phyloP scores from a whole-genome alignment of 2,797 vertebrate genomes.

The Dendrocincla tyrannina region DNA sequence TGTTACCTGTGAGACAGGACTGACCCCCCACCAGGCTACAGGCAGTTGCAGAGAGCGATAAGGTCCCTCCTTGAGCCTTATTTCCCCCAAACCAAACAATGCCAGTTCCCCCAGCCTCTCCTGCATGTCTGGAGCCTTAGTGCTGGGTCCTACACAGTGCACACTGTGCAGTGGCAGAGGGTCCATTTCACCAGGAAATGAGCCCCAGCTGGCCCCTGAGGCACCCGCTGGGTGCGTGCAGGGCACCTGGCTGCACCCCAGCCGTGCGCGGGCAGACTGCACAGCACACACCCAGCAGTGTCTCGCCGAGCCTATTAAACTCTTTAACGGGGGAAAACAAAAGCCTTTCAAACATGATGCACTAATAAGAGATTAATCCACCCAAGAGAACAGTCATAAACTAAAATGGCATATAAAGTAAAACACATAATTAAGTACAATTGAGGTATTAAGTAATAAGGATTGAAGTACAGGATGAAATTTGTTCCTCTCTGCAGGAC shows the following conservation, averaged over 20 bases:
- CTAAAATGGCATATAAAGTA: constrained; percentile 16
- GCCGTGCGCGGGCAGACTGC: not conserved
- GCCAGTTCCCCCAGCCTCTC: not conserved
- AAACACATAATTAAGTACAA: constrained; percentile 44
- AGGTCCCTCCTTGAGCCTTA: not conserved
- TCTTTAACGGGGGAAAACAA: not conserved
- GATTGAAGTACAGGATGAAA: not conserved
- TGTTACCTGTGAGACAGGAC: not conserved
- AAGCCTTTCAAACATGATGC: constrained; percentile 51
- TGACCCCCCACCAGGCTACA: not conserved
- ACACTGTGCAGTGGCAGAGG: accelerated
- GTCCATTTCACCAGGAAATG: not conserved
- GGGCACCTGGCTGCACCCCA: not conserved
- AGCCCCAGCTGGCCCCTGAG: not conserved
- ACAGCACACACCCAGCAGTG: constrained; percentile 23
- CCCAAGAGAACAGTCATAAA: constrained; percentile 48
- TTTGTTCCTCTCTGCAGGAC: not conserved
- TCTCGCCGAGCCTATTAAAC: constrained; percentile 17
- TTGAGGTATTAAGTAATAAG: constrained; percentile 63
- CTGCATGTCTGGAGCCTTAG: not conserved
- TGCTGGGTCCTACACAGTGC: not conserved
- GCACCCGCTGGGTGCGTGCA: not conserved
- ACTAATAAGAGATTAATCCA: constrained; percentile 56
- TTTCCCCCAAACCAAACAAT: not conserved
- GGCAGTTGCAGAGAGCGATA: not conserved